Evolutionary conservation across 2,113 vertebrate genomes (phyloP).

Genomic region (Eretmodus cyanostictus): DNA sequence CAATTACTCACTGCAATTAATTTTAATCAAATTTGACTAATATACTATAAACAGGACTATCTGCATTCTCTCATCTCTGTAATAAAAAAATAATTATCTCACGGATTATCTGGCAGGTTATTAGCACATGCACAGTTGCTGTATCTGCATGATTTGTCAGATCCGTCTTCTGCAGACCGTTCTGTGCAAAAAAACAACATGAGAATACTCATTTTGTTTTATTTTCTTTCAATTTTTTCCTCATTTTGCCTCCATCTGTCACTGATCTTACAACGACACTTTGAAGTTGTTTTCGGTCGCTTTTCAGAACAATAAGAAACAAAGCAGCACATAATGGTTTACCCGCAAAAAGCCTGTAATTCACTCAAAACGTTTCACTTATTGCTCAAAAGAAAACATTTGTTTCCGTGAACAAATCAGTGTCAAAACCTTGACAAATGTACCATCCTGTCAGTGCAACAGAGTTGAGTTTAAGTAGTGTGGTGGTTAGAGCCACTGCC

Average conservation of each 20-base stretch:
- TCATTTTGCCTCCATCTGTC: background rate
- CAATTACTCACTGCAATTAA: background rate
- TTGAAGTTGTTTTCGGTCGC: accelerated
- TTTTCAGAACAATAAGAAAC: background rate
- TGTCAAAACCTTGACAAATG: background rate
- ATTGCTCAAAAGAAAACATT: background rate
- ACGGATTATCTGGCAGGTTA: background rate
- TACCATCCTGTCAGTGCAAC: background rate
- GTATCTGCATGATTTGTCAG: background rate
- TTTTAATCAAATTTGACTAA: background rate
- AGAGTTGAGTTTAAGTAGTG: background rate
- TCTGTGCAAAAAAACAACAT: background rate
- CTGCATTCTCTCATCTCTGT: background rate
- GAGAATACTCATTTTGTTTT: background rate
- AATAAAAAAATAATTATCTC: background rate
- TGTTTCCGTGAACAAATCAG: background rate
- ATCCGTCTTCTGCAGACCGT: background rate
- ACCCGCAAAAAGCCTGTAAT: background rate
- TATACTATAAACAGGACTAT: background rate
- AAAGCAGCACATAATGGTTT: background rate
- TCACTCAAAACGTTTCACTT: background rate
- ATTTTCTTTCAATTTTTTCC: background rate
- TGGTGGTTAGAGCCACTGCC: background rate
- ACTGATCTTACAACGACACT: background rate
- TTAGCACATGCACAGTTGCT: background rate